Percentiles rank a stretch among this genome's conserved stretches.
Conservation (phyloP, 2,113 vertebrate genomes). For the Brachyhypopomus occidentalis region DNA sequence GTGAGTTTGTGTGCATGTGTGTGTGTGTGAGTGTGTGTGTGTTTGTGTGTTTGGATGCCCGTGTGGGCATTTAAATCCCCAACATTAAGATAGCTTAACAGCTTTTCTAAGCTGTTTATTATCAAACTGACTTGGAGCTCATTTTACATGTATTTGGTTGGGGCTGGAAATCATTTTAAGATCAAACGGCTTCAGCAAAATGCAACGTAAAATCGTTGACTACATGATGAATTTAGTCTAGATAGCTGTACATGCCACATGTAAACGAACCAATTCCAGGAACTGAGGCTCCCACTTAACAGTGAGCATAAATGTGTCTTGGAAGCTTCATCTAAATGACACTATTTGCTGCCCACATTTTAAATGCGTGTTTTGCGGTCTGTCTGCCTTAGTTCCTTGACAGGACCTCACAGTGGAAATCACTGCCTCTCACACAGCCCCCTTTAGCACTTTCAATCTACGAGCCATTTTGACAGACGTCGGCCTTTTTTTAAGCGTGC, state of each 20-base stretch:
- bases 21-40: too few relatives aligned
- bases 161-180: not conserved
- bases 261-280: not conserved
- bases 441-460: conserved; percentile 40
- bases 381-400: conserved; percentile 35
- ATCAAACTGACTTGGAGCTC: not conserved
- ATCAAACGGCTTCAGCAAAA: not conserved
- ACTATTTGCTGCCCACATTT: conserved; percentile 33
- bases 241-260: not conserved
- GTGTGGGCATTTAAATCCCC: not conserved
- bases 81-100: not conserved
- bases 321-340: conserved; percentile 31
- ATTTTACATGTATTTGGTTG: not conserved
- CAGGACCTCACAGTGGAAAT: conserved; percentile 53
- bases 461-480: conserved; percentile 55
- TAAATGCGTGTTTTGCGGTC: conserved; percentile 48
- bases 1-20: too few relatives aligned
- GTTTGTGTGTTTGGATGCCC: too few relatives aligned
- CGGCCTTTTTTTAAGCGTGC: conserved; percentile 45
- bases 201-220: not conserved
- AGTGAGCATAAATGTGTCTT: conserved; percentile 1
- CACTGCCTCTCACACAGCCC: conserved; percentile 38
- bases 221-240: not conserved
- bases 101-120: conserved; percentile 1
- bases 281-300: not conserved